These are phyloP conservation scores for Oxystoma pomonae DNA, from an alignment of 2,888 invertebrate genomes.

Conservation along the genomic window DNA sequence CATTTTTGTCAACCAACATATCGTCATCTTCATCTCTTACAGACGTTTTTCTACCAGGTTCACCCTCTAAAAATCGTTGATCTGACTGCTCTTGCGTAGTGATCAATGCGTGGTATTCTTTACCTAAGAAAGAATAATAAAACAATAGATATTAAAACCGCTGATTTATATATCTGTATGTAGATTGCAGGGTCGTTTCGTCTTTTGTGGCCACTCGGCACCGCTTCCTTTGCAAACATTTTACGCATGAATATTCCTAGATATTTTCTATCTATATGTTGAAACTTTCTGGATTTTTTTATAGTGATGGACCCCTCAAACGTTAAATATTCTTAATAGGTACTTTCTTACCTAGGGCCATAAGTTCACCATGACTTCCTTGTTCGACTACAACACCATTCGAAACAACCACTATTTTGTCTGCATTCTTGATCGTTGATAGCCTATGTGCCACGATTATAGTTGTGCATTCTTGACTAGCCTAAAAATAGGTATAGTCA, in stretches of 20 bases:
- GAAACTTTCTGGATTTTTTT: too few species aligned
- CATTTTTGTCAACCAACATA: slow-evolving; percentile 6
- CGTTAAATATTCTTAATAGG: slow-evolving; percentile 67
- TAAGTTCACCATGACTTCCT: slow-evolving; percentile 67
- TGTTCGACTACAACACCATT: slow-evolving; percentile 64
- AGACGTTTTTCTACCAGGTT: not conserved
- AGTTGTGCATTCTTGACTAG: slow-evolving; percentile 70
- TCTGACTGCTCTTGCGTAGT: slow-evolving; percentile 51
- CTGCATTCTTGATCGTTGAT: slow-evolving; percentile 69
- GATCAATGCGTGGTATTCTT: slow-evolving; percentile 30
- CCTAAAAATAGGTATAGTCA: too few species aligned
- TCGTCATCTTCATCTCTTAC: slow-evolving; percentile 22
- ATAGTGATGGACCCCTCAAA: too few species aligned
- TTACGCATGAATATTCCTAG: too few species aligned
- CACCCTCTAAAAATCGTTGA: slow-evolving; percentile 9
- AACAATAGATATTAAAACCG: too few species aligned
- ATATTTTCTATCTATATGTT: too few species aligned
- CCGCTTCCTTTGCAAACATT: too few species aligned
- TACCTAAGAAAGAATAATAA: too few species aligned
- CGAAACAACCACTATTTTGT: slow-evolving; percentile 68
- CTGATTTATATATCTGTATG: too few species aligned
- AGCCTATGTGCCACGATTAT: slow-evolving; percentile 76
- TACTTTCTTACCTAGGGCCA: slow-evolving; percentile 59
- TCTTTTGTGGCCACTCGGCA: too few species aligned
- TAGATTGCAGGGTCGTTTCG: too few species aligned